A percentile compares a stretch with the other conserved stretches of the same genome.
Evolutionary conservation across 2,113 vertebrate species (phyloP).

Genomic region (Axis porcinus): DNA sequence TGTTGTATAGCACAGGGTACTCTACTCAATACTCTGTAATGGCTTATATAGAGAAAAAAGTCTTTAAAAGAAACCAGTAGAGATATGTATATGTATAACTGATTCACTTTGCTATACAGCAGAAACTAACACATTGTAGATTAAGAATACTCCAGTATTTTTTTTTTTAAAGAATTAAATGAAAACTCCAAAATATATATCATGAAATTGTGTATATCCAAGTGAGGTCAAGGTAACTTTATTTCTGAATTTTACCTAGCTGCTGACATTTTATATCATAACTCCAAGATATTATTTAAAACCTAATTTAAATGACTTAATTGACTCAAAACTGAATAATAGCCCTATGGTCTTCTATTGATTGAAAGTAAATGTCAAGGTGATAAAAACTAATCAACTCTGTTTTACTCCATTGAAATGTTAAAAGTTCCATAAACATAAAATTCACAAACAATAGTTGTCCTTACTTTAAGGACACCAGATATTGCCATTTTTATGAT

Average conservation of each 20-base stretch:
- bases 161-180: not conserved
- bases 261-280: not conserved
- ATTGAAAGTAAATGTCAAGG: slow-evolving; percentile 62
- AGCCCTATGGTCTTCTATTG: not conserved
- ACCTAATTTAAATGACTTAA: slow-evolving; percentile 20
- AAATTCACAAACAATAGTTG: slow-evolving; percentile 27
- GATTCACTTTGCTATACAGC: not conserved
- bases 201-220: not conserved
- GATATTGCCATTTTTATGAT: slow-evolving; percentile 11
- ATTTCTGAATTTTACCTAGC: not conserved
- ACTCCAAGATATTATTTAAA: not conserved
- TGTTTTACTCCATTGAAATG: slow-evolving; percentile 51
- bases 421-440: slow-evolving; percentile 43
- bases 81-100: not conserved
- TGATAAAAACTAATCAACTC: slow-evolving; percentile 38
- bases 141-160: not conserved
- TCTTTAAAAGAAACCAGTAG: not conserved
- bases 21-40: not conserved
- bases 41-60: not conserved
- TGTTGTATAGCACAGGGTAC: not conserved
- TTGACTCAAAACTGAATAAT: not conserved
- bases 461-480: slow-evolving; percentile 31
- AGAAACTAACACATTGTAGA: not conserved
- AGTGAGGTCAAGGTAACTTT: not conserved
- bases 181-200: not conserved